Base-by-base conservation (phyloP, 2,797 vertebrate genomes). In the Euphonia xanthogaster region DNA sequence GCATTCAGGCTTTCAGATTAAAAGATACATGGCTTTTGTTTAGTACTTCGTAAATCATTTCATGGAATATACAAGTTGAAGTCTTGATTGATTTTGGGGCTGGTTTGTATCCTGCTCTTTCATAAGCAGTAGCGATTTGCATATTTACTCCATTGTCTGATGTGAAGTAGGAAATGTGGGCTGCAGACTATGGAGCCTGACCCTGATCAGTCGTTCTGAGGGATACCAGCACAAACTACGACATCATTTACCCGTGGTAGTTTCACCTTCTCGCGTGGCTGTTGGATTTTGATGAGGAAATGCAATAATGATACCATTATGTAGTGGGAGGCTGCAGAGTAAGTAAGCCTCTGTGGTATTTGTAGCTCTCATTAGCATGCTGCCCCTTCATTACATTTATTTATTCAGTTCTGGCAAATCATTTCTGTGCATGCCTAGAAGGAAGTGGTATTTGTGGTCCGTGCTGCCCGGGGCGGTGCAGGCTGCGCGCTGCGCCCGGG, bases 251-350 rank as follows among this genome's bases (percentile, higher is more conserved):
- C 30, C 3, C 2, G 7, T 7, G 30, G 61, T 44, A 70, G 45
- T 42, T 61, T 83, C 62, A 15, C 21, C 14, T 6, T 58, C 33
- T 76, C 2, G 0, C 23, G 24, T 20, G 58, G 72, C 10, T 61
- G 40, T 71, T 83, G 75, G 78, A 57, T 87, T 93, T 84, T 51
- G 61, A 71, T 61, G 45, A 55, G 53, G 63, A 77, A 89, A 50
- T 35, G 39, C 35, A 42, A 37, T 33, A 24, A 11, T 22, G 57
- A 9, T 83, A 4, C 35, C 24, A 51, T 73, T 54, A 39, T 0
- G 7, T 35, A 42, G 68, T 39, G 30, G 54, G 44, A 90, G 68
- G 63, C 54, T 61, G 33, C 35, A 4, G 48, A 63, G 24, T 55
- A 60, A 79, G 54, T 66, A 66, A 80, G 25, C 28, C 40, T 86